Evolutionary conservation across 2,888 invertebrate genomes (phyloP), one percentile per base, ranked within the genome.

Genomic region (Galerucella calmariensis): DNA sequence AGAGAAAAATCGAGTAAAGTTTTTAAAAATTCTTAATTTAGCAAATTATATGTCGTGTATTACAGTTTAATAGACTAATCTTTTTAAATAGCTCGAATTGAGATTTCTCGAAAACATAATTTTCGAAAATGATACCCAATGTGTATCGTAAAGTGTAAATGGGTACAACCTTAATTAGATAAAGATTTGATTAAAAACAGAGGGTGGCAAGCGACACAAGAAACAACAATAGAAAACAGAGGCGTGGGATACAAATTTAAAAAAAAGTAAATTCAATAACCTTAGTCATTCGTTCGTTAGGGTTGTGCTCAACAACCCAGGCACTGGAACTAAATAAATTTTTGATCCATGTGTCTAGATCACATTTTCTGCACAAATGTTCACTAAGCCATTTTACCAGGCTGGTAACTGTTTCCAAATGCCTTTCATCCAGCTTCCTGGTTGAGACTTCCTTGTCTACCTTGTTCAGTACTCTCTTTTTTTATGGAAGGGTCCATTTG

Each of bases 111-210:
- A 46, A 63, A 69, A 62, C 41, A 63, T 63, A 69, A 63, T 69
- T 63, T 46, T 24, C 12, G 41, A 69, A 63, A 69, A 69, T 69
- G 16, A 69, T 63, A 16, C 53, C 51, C 48, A 35, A 16, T 41
- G 56, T 67, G 72, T 67, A 65, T 69, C 74, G 70, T 74, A 77
- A 77, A 77, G 58, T 73, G 73, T 58, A 70, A 74, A 67, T 74
- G 68, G 65, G 59, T 73, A 70, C 67, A 66, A 69, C 76, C 67
- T 73, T 81, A 80, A 82, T 79, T 79, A 73, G 78, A 82, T 82
- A 81, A 82, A 77, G 76, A 79, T 79, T 79, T 82, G 80, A 82
- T 81, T 81, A 82, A 79, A 81, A 81, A 81, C 75, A 74, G 72
- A 76, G 72, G 69, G 76, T 67, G 76, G 62, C 77, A 75, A 72